Conservation (phyloP, 2,888 invertebrate genomes). For the Volucella bombylans region DNA sequence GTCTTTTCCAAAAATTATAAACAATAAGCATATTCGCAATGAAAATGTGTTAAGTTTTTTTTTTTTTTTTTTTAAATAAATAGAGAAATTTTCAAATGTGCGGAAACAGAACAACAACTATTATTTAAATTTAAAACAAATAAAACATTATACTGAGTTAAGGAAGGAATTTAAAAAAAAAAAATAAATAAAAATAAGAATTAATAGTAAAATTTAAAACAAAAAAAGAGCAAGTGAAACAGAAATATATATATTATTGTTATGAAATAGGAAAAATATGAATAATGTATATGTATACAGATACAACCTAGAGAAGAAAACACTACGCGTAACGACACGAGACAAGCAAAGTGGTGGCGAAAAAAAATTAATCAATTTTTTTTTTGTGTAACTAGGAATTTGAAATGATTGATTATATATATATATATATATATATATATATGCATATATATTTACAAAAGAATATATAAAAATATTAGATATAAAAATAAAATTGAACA, state of each 20-base stretch:
- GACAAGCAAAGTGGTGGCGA: constrained; percentile 20
- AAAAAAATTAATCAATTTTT: constrained; percentile 20
- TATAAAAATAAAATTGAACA: constrained; percentile 54
- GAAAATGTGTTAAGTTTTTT: constrained; percentile 15
- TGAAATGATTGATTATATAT: constrained; percentile 65
- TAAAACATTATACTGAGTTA: constrained; percentile 57
- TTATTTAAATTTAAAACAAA: constrained; percentile 38
- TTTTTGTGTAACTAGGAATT: constrained; percentile 69
- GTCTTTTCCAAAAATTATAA: constrained; percentile 32
- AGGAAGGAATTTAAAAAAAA: constrained; percentile 26
- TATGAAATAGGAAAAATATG: too few relatives aligned
- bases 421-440: constrained; percentile 36
- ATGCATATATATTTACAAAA: constrained; percentile 45
- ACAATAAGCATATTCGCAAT: constrained; percentile 30
- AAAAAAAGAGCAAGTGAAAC: constrained; percentile 18
- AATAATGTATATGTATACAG: constrained; percentile 26
- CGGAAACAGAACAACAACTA: constrained; percentile 3
- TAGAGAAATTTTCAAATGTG: constrained; percentile 18
- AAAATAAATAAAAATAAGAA: constrained; percentile 7
- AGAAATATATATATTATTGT: too few relatives aligned
- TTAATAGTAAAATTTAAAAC: constrained; percentile 40
- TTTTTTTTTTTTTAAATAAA: constrained; percentile 1
- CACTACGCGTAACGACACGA: constrained; percentile 20
- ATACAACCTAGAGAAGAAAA: constrained; percentile 39
- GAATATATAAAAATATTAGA: constrained; percentile 64